Evolutionary conservation across 1,140 invertebrate species (phyloP).

Genomic region (Anastatus disparis): DNA sequence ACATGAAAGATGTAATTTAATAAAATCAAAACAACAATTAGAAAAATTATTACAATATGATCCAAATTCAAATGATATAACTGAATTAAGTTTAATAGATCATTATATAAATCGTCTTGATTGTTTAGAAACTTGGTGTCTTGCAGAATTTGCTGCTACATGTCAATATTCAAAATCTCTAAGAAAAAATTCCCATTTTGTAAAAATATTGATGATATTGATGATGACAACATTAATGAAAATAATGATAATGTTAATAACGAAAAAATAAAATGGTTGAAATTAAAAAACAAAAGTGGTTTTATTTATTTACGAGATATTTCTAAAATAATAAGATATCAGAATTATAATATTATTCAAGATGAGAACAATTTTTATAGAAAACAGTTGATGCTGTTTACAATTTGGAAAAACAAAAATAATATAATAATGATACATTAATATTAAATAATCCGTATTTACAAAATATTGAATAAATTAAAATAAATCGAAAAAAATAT

Average conservation of each 20-base stretch:
- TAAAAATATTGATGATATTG: not conserved
- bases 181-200: not conserved
- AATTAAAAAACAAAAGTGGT: conserved; percentile 3
- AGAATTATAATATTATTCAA: conserved; percentile 6
- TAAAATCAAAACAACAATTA: too few species aligned
- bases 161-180: not conserved
- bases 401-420: conserved; percentile 15
- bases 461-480: too few species aligned
- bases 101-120: not conserved
- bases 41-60: not conserved
- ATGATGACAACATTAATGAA: not conserved
- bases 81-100: not conserved
- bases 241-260: not conserved
- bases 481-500: not conserved
- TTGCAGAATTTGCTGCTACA: not conserved
- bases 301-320: not conserved
- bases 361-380: conserved; percentile 4
- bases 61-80: conserved; percentile 2
- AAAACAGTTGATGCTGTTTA: conserved; percentile 17
- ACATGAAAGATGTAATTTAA: conserved; percentile 10
- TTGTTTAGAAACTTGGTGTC: not conserved
- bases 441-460: not conserved
- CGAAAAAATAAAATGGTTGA: not conserved
- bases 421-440: not conserved
- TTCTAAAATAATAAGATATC: conserved; percentile 7